Conservation (phyloP, 2,888 invertebrate species). For the Phoenoteleia sp. region DNA sequence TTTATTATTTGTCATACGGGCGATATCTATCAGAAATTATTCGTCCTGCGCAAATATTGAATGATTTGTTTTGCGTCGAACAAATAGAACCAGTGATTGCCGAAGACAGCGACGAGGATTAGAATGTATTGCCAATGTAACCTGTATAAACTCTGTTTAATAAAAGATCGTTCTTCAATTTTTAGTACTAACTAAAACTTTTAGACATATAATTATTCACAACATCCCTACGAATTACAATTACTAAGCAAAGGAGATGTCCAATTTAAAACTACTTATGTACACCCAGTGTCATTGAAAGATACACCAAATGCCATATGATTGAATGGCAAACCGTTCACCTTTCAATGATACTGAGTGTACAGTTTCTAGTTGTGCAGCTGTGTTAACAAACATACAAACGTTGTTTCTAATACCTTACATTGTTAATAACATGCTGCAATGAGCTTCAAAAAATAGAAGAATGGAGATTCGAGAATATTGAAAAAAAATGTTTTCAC, state of each 20-base stretch:
- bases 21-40: conserved; percentile 49
- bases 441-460: too few species aligned
- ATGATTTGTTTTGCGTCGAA: not conserved
- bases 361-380: not conserved
- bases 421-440: too few species aligned
- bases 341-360: not conserved
- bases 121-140: not conserved
- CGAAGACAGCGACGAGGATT: conserved; percentile 39
- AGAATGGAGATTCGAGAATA: too few species aligned
- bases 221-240: not conserved
- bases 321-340: not conserved
- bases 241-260: not conserved
- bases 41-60: conserved; percentile 39
- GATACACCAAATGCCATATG: not conserved
- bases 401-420: too few species aligned
- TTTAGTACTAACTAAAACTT: conserved; percentile 2
- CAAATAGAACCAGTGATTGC: conserved; percentile 22
- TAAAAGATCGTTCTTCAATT: not conserved
- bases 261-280: not conserved
- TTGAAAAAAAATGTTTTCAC: too few species aligned
- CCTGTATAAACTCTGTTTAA: not conserved
- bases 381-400: too few species aligned
- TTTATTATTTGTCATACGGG: conserved; percentile 49
- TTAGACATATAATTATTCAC: not conserved
- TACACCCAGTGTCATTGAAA: conserved; percentile 2